phyloP scores from a whole-genome alignment of 2,797 vertebrate genomes.

The Chiroxiphia lanceolata region DNA sequence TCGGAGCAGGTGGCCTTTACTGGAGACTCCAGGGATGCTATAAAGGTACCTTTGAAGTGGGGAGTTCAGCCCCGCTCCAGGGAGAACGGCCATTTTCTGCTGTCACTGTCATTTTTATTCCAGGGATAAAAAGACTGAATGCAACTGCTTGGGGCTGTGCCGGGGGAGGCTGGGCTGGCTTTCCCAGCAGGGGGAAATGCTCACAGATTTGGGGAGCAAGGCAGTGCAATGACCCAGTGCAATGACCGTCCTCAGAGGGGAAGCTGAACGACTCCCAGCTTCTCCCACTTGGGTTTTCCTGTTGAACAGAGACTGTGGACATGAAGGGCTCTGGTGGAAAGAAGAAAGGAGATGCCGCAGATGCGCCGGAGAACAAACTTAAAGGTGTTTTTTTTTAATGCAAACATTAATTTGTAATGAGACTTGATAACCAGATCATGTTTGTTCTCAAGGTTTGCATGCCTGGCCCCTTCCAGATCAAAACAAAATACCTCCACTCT shows the following conservation, averaged over 20 bases:
- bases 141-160: neutral
- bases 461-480: neutral
- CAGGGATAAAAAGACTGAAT: constrained; percentile 35
- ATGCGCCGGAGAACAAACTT: neutral
- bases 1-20: neutral
- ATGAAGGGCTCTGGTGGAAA: neutral
- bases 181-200: constrained; percentile 11
- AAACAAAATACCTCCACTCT: neutral
- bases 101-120: constrained; percentile 50
- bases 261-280: neutral
- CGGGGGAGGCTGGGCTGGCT: neutral
- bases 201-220: neutral
- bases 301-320: neutral
- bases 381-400: neutral
- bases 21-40: constrained; percentile 29
- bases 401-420: constrained; percentile 7
- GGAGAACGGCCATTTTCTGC: constrained; percentile 22
- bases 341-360: neutral
- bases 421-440: neutral
- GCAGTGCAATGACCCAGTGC: neutral
- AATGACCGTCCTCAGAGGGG: neutral
- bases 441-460: neutral
- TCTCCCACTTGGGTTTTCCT: neutral
- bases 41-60: constrained; percentile 53
- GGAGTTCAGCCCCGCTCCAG: constrained; percentile 6